These are phyloP conservation scores for Scaeva pyrastri DNA, from an alignment of 2,888 invertebrate species.

Conservation along the genomic window DNA sequence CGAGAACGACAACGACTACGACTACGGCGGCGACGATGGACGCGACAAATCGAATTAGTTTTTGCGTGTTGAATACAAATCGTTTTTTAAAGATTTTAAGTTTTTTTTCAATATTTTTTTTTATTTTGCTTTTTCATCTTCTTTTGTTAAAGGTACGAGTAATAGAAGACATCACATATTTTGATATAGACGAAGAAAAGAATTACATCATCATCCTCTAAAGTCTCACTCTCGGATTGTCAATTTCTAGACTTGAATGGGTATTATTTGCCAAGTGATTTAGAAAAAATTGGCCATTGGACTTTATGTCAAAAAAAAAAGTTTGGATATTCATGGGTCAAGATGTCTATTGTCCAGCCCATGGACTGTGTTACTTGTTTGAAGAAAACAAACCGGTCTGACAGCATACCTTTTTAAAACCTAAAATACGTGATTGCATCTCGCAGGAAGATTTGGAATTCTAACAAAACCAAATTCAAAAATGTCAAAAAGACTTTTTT, in stretches of 20 bases:
- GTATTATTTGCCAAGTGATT: not conserved
- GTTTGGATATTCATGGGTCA: no score
- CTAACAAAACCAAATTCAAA: no score
- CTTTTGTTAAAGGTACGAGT: not conserved
- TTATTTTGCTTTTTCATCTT: constrained; percentile 18
- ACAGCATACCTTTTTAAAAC: no score
- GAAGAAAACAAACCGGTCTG: no score
- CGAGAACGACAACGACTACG: no score
- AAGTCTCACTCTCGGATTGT: no score
- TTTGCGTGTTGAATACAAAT: constrained; percentile 68
- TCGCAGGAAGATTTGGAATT: no score
- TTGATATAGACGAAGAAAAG: not conserved
- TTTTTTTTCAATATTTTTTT: constrained; percentile 9
- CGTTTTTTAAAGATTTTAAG: constrained; percentile 35
- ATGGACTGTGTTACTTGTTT: no score
- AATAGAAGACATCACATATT: constrained; percentile 12
- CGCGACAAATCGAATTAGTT: constrained; percentile 66
- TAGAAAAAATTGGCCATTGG: not conserved
- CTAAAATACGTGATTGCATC: no score
- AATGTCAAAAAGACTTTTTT: no score
- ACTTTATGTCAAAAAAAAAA: no score
- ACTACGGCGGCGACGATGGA: constrained; percentile 1
- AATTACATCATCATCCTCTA: constrained; percentile 3
- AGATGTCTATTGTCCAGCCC: no score
- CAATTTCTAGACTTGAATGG: not conserved